Conservation (phyloP, 2,888 invertebrate genomes). For the Chouioia cunea region DNA sequence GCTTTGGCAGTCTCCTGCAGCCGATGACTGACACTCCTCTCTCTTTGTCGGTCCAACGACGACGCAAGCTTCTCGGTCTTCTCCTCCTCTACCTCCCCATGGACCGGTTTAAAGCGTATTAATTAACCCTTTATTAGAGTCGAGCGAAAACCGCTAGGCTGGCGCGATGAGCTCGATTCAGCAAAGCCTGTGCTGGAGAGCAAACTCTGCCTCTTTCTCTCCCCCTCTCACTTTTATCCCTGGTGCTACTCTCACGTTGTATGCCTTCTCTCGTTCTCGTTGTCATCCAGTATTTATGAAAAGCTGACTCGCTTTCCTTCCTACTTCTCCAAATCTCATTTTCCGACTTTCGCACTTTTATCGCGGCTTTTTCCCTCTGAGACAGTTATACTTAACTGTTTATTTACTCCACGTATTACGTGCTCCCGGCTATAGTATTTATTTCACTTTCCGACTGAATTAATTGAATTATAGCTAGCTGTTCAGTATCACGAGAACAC, state of each 20-base stretch:
- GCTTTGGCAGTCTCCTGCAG: neutral
- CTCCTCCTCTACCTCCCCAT: constrained; percentile 38
- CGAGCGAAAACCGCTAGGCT: constrained; percentile 63
- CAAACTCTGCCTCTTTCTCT: constrained; percentile 20
- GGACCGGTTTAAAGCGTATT: constrained; percentile 65
- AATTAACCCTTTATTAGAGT: constrained; percentile 68
- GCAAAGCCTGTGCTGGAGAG: constrained; percentile 48
- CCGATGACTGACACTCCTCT: constrained; percentile 40
- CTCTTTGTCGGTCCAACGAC: constrained; percentile 35
- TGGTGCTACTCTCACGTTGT: neutral
- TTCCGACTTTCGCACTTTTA: constrained; percentile 46
- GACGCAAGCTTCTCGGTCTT: neutral
- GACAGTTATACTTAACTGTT: neutral
- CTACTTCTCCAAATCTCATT: constrained; percentile 46
- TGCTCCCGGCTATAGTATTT: too few species aligned
- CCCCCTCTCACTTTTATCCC: neutral
- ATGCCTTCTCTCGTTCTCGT: constrained; percentile 51
- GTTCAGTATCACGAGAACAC: too few species aligned
- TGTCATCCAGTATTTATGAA: constrained; percentile 67
- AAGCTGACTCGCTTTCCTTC: constrained; percentile 54
- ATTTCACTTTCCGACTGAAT: too few species aligned
- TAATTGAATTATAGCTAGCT: too few species aligned
- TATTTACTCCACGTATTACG: constrained; percentile 10
- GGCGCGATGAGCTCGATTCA: constrained; percentile 63
- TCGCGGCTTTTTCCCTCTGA: neutral